Evolutionary conservation across 2,797 vertebrate genomes (phyloP), one percentile per base, ranked within the genome.

Genomic region (Holocentrus rufus): DNA sequence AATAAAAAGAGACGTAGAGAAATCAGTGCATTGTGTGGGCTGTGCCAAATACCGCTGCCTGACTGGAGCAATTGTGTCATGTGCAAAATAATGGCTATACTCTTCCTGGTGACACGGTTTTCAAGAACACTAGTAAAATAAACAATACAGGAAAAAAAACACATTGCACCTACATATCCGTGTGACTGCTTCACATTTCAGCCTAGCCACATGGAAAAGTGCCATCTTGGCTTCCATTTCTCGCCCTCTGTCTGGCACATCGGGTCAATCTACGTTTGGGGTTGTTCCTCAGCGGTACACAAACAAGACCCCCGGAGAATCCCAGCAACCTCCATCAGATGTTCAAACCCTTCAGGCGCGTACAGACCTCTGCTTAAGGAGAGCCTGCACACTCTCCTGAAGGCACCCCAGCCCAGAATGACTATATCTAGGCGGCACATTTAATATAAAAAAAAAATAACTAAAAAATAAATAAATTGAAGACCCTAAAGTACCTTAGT

Each of bases 31-130:
- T 65, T 74, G 60, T 71, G 56, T 73, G 54, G 27, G 34, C 14
- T 20, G 60, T 7, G 11, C 53, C 18, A 42, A 50, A 59, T 47
- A 50, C 31, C 14, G 39, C 25, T 30, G 36, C 20, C 61, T 20
- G 62, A 59, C 2, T 80, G 81, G 44, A 70, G 67, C 47, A 44
- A 55, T 76, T 36, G 65, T 55, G 55, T 64, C 22, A 25, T 31
- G 36, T 74, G 20, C 55, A 44, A 65, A 74, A 73, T 44, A 64
- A 78, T 9, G 81, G 81, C 89, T 90, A 82, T 75, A 87, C 73
- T 80, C 75, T 80, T 92, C 76, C 77, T 91, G 84, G 88, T 93
- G 88, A 90, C 79, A 64, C 54, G 30, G 39, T 63, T 20, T 60
- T 60, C 27, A 46, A 11, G 22, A 25, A 58, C 61, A 39, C 20